Conservation (phyloP, 2,888 invertebrate genomes). For the Ashinkailepas kermadecensis region DNA sequence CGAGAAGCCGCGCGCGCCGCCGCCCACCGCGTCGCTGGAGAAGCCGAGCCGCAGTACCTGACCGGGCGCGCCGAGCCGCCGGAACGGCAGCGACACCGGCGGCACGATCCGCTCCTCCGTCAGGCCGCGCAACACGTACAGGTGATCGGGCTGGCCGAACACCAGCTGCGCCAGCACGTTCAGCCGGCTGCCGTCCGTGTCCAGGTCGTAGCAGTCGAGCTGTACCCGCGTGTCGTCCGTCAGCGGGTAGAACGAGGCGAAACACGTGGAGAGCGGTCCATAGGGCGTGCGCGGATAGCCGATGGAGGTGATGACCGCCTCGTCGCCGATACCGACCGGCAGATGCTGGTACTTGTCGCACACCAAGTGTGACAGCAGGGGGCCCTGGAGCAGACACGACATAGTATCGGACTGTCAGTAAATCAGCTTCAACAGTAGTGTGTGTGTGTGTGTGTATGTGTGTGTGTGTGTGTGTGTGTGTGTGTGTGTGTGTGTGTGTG, state of each 20-base stretch:
- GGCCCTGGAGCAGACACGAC: neutral
- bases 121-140: neutral
- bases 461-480: no score
- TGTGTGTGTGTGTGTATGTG: no score
- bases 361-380: neutral
- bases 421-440: no score
- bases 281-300: conserved; percentile 1
- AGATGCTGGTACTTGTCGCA: neutral
- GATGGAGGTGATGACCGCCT: neutral
- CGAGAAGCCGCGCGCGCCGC: neutral
- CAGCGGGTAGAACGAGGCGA: neutral
- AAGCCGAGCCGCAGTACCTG: conserved; percentile 2
- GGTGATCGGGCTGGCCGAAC: neutral
- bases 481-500: no score
- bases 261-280: neutral
- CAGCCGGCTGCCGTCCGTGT: neutral
- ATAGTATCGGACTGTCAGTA: no score
- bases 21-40: neutral
- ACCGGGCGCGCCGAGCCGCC: neutral
- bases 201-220: neutral
- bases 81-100: neutral
- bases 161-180: neutral
- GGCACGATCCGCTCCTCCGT: neutral
- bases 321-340: neutral
- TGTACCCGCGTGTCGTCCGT: neutral